Evolutionary conservation across 2,888 invertebrate species (phyloP), one percentile per base, ranked within the genome.

Genomic region (Hydrotaea cyrtoneurina): DNA sequence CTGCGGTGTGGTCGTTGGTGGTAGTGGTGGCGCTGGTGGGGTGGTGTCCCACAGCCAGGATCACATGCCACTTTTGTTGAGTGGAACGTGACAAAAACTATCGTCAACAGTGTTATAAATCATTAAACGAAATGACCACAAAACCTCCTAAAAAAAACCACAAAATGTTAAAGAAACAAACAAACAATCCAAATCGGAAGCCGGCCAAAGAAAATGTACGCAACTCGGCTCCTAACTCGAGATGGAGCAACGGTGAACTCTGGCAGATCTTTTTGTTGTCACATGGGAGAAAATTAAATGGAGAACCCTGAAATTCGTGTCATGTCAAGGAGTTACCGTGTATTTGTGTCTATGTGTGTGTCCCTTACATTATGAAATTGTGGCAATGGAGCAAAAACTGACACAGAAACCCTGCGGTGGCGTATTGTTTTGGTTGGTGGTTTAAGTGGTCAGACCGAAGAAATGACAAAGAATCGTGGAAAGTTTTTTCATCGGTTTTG

Each of bases 21-120:
- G 31, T 31, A n/a, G n/a, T n/a, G 31, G 31, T 31, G 31, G 31
- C 7, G 31, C 31, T 31, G 31, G 31, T 31, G 31, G 10, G 10
- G 10, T 21, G 55, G 55, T 55, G 50, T 15, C 66, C 19, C 31
- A 75, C 59, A 13, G 39, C n/a, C 39, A 43, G 21, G 36, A 50
- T 66, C 64, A 39, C 21, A 39, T 66, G 66, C 13, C 77, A 26
- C 50, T 57, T 2, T 31, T 31, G 31, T 31, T 78, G 69, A 59
- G 78, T 19, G 50, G 21, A 72, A 71, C 71, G 71, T 78, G 78
- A 78, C 78, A 78, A 72, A 78, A 78, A 78, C 36, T 72, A 78
- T 72, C 71, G 46, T 59, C 62, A 78, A 59, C 31, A 59, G 50
- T 13, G 62, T 50, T 72, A 72, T 78, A 50, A 78, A 72, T 72